Conservation (phyloP, 1,140 invertebrate genomes). For the Arion vulgaris region DNA sequence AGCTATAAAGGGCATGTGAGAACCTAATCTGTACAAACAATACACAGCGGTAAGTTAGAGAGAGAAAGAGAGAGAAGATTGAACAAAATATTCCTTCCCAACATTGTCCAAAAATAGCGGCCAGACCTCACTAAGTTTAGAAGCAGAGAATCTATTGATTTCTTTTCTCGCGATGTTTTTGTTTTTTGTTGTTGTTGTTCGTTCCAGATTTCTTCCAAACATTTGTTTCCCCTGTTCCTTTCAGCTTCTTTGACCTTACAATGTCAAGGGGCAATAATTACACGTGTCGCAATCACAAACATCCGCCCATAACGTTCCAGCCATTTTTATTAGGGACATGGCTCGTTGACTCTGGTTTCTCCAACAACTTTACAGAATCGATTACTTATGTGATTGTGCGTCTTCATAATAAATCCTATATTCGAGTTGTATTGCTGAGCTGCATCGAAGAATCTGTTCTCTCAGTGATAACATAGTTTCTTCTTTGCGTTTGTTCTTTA, state of each 20-base stretch:
- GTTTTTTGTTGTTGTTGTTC: not conserved
- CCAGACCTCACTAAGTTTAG: not conserved
- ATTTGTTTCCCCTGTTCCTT: not conserved
- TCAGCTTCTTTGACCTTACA: not conserved
- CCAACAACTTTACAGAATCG: too few species aligned
- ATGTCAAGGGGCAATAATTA: not conserved
- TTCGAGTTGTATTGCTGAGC: too few species aligned
- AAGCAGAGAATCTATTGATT: not conserved
- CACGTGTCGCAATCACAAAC: too few species aligned
- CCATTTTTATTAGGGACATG: too few species aligned
- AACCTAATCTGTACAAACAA: not conserved
- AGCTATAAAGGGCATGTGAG: not conserved
- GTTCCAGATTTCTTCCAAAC: not conserved
- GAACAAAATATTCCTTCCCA: not conserved
- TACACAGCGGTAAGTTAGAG: not conserved
- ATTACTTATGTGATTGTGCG: too few species aligned
- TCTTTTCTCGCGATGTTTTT: not conserved
- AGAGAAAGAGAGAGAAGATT: not conserved
- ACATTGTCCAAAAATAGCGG: not conserved
- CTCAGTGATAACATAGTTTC: too few species aligned
- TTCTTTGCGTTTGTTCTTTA: too few species aligned
- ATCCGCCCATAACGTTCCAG: too few species aligned
- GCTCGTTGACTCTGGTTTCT: too few species aligned
- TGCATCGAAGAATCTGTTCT: too few species aligned
- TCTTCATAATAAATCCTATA: too few species aligned